Base-by-base conservation (phyloP, 2,888 invertebrate species). In the Cosmorhoe ocellata region DNA sequence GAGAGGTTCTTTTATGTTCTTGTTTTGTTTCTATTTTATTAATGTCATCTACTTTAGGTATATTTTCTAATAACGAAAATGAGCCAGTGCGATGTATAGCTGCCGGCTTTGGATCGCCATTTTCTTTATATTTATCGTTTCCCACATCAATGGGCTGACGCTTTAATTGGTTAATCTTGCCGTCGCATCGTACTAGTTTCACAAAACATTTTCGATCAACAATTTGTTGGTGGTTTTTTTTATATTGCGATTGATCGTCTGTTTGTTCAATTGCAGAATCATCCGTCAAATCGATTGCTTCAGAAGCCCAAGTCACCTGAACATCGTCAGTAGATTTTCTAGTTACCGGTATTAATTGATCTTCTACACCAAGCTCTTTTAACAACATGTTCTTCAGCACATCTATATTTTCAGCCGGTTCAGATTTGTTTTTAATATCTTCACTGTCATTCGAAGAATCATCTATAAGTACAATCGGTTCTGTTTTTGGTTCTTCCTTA, bases 361-460 rank as follows among this genome's bases (percentile, higher is more conserved):
- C 27, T 18, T 1, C 33, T 3, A 61, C 58, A n/a, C 60, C 56
- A 2, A 81, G 67, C 46, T 81, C 76, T 58, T 67, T 58, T 6
- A 79, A 50, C 40, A 79, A 54, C 41, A 69, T 61, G 51, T 69
- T 63, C 54, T 74, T 77, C 1, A 79, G 58, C 42, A 67, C 62
- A 39, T 59, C 50, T 12, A 80, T 70, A 48, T 70, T 67, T 18
- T 58, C 61, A 31, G 59, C 41, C 22, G 59, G 39, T 14, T 49
- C 28, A 11, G 41, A 3, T 33, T 13, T 40, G 33, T 45, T 36
- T 4, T n/a, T 27, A 26, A 24, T 7, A 13, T 48, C 33, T 6
- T 49, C 33, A 52, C 66, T 69, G 11, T 83, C 81, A 59, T 71
- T 75, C 6, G 79, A 77, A 2, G 80, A 80, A 54, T 81, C 81